phyloP scores from a whole-genome alignment of 2,113 vertebrate species.

The Nannospalax galili region DNA sequence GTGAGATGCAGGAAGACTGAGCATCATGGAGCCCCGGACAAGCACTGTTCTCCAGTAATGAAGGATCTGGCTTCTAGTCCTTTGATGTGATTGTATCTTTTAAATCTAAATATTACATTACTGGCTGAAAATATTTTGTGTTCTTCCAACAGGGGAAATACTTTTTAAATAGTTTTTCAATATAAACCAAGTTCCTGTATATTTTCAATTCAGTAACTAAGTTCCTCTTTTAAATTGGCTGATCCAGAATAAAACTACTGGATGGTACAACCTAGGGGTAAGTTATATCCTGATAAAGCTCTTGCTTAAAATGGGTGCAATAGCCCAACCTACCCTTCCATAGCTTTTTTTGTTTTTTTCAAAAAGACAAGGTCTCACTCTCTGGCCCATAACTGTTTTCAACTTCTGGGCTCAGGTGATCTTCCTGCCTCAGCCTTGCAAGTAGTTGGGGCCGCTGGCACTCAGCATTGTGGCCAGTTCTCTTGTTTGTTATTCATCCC shows the following conservation, averaged over 20 bases:
- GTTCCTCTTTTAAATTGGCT: conserved; percentile 5
- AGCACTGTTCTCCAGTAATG: neutral
- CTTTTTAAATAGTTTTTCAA: conserved; percentile 43
- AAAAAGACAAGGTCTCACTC: neutral
- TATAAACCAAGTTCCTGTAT: conserved; percentile 44
- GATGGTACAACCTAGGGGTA: neutral
- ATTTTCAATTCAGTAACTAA: conserved; percentile 17
- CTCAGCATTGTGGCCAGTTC: neutral
- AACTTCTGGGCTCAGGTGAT: neutral
- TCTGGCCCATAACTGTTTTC: neutral
- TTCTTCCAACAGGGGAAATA: neutral
- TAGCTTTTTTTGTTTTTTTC: neutral
- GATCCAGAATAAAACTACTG: neutral
- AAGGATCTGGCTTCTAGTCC: neutral
- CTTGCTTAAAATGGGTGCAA: neutral
- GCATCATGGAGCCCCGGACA: fast-evolving
- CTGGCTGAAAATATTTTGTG: conserved; percentile 10
- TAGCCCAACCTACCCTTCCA: neutral
- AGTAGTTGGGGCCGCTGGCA: too few relatives aligned
- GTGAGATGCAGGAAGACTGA: neutral
- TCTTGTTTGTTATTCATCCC: neutral
- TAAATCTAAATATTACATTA: conserved; percentile 3
- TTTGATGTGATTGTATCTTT: neutral
- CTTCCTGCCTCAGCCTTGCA: neutral
- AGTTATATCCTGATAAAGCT: neutral